These are phyloP conservation scores for Piprites chloris DNA, from an alignment of 2,113 vertebrate genomes.

Conservation along the genomic window DNA sequence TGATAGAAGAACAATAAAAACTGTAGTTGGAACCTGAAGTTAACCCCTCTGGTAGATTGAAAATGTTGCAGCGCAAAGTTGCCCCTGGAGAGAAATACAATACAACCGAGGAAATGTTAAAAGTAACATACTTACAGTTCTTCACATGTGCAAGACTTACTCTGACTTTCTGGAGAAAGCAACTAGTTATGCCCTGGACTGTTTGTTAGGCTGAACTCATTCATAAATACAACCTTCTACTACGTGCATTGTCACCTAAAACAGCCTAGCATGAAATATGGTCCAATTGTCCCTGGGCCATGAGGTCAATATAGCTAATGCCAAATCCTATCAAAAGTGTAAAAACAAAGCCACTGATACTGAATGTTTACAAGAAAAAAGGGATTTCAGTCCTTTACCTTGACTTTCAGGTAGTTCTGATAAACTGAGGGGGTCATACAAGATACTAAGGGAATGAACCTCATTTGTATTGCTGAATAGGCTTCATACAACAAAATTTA, in stretches of 20 bases:
- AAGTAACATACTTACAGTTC: neutral
- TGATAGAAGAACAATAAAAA: conserved; percentile 33
- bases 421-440: fast-evolving
- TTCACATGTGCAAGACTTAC: neutral
- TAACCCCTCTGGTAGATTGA: neutral
- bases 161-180: neutral
- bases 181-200: neutral
- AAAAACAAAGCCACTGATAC: neutral
- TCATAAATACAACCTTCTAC: neutral
- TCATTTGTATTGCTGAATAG: neutral
- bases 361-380: neutral
- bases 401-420: neutral
- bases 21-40: neutral
- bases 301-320: neutral
- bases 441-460: neutral
- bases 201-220: neutral
- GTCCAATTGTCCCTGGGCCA: neutral
- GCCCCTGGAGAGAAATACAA: neutral
- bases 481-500: neutral
- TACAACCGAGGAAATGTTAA: neutral
- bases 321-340: neutral
- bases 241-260: fast-evolving
- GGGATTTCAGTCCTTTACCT: neutral
- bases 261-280: neutral
- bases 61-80: neutral